Percentiles rank a stretch among this genome's conserved stretches.
Evolutionary conservation across 2,888 invertebrate genomes (phyloP).

Genomic region (Sericinus montela): DNA sequence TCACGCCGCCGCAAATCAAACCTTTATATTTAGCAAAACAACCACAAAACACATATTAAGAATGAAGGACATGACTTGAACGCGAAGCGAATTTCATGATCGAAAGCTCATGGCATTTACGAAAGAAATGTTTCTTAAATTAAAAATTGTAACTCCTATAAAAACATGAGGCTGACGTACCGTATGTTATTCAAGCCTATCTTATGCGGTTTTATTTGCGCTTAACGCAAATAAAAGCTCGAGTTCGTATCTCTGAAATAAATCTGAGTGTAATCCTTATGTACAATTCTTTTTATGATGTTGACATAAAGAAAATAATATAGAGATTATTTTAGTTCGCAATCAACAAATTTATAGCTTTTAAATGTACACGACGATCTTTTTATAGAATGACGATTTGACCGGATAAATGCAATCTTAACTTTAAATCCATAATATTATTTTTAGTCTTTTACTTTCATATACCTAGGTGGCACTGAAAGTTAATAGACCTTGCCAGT

Average conservation of each 20-base stretch:
- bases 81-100: conserved; percentile 10
- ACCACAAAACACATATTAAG: conserved; percentile 6
- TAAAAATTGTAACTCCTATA: conserved; percentile 7
- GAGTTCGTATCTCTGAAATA: conserved; percentile 10
- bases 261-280: conserved; percentile 12
- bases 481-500: too few relatives aligned
- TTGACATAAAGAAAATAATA: not conserved
- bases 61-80: conserved; percentile 11
- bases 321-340: not conserved
- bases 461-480: too few relatives aligned
- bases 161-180: conserved; percentile 4
- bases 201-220: conserved; percentile 9
- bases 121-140: conserved; percentile 16
- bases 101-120: not conserved
- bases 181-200: conserved; percentile 16
- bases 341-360: not conserved
- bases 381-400: not conserved
- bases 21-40: conserved; percentile 8
- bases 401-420: too few relatives aligned
- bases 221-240: conserved; percentile 11
- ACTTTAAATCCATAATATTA: too few relatives aligned
- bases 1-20: conserved; percentile 6
- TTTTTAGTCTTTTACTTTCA: too few relatives aligned
- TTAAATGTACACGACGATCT: not conserved
- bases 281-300: conserved; percentile 8